Base-by-base conservation (phyloP, 2,113 vertebrate species). In the Lathamus discolor region DNA sequence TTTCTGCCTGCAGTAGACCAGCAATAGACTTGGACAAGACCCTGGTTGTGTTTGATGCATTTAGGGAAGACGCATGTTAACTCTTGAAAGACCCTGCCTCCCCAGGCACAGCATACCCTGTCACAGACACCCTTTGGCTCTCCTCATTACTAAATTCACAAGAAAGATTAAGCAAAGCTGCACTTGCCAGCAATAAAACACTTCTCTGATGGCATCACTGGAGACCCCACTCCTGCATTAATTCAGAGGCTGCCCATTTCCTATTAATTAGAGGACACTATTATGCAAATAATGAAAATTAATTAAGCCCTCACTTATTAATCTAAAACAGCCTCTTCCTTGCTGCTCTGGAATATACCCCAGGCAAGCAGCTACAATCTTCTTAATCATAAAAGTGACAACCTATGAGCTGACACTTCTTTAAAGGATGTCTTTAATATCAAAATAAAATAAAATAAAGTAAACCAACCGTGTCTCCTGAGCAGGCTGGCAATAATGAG, bases 221-320 rank as follows among this genome's bases (percentile, higher is more conserved):
- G 57, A 94, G 75, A 90, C 61, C 82, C 29, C 54, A 55, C 29
- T 88, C 6, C 9, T 6, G 6, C 13, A 84, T 76, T 83, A 88
- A 90, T 88, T 83, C 79, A 70, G 41, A 88, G 41, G 41, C 59
- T 92, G 68, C 18, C 72, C 72, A 83, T 81, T 90, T 88, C 68
- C 88, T 92, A 61, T 86, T 95, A 97, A 94, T 92, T 91, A 94
- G 76, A 59, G 72, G 79, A 72, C 46, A 55, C 41, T 39, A 49
- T 61, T 93, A 92, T 43, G 72, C 63, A 93, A 96, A 96, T 83
- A 95, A 94, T 95, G 77, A 91, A 78, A 95, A 96, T 95, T 92
- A 95, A 96, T 96, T 93, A 95, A 95, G 68, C 63, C 28, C 35
- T 76, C 66, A 28, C 35, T 93, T 86, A 78, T 43, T 91, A 95